These are phyloP conservation scores for Crocidura indochinensis DNA, from an alignment of 2,797 vertebrate genomes.

Conservation along the genomic window DNA sequence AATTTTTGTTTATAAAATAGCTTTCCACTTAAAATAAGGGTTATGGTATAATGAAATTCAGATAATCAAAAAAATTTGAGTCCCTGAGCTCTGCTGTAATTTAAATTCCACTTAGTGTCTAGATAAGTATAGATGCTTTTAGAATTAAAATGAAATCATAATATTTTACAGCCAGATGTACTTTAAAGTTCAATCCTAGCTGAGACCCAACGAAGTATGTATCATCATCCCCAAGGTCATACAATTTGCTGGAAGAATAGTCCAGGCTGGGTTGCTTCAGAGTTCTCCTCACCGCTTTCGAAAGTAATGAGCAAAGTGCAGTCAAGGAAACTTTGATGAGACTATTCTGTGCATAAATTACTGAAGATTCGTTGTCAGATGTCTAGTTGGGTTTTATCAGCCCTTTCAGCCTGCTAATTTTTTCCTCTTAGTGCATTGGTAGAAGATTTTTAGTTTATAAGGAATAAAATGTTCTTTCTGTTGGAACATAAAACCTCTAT, in stretches of 20 bases:
- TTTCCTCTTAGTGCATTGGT: background rate
- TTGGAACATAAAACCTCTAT: background rate
- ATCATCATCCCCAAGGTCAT: constrained; percentile 36
- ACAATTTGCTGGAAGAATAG: constrained; percentile 23
- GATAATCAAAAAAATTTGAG: constrained; percentile 62
- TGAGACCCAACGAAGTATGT: background rate
- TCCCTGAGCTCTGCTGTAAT: constrained; percentile 59
- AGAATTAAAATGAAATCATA: constrained; percentile 50
- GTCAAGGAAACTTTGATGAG: background rate
- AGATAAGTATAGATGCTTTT: constrained; percentile 42
- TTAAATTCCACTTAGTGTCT: constrained; percentile 60
- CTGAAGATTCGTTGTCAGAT: constrained; percentile 64
- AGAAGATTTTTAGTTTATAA: background rate
- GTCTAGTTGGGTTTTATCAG: constrained; percentile 51
- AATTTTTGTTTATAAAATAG: constrained; percentile 45
- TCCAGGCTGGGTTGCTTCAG: background rate
- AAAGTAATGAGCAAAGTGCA: background rate
- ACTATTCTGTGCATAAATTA: constrained; percentile 6
- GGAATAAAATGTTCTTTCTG: constrained; percentile 29
- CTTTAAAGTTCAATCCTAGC: constrained; percentile 41
- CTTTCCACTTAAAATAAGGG: constrained; percentile 16
- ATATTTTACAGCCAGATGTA: constrained; percentile 23
- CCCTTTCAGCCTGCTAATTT: constrained; percentile 68
- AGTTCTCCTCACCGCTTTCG: background rate
- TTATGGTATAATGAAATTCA: constrained; percentile 47